Evolutionary conservation across 1,140 invertebrate species (phyloP).

Genomic region (Grapholita molesta): DNA sequence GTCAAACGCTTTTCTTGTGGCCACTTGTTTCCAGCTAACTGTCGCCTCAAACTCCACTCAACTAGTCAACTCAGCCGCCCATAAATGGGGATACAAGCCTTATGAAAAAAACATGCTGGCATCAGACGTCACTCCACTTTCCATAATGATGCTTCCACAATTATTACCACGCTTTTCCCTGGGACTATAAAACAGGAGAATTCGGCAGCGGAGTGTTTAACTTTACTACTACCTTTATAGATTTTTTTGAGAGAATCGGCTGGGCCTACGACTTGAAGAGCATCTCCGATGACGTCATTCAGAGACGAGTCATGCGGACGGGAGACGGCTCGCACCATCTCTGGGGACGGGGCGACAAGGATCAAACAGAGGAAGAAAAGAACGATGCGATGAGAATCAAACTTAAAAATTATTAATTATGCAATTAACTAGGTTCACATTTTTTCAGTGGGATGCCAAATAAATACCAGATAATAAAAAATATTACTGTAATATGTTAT

Average conservation of each 20-base stretch:
- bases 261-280: slow-evolving; percentile 80
- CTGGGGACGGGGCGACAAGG: neutral
- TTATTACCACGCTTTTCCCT: slow-evolving; percentile 93
- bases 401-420: too few species aligned
- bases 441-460: too few species aligned
- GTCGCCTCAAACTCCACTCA: slow-evolving; percentile 83
- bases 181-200: slow-evolving; percentile 87
- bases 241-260: slow-evolving; percentile 51
- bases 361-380: neutral
- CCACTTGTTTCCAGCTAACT: slow-evolving; percentile 82
- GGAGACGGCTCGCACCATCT: neutral
- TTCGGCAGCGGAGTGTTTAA: slow-evolving; percentile 69
- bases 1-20: slow-evolving; percentile 85
- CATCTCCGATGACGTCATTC: neutral
- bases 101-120: slow-evolving; percentile 82
- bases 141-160: slow-evolving; percentile 84
- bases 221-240: slow-evolving; percentile 54
- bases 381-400: too few species aligned
- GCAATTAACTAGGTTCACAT: too few species aligned
- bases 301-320: neutral
- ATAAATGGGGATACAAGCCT: slow-evolving; percentile 80
- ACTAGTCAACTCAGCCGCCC: slow-evolving; percentile 86
- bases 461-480: too few species aligned
- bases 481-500: too few species aligned
- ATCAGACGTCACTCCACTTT: slow-evolving; percentile 69